Base-by-base conservation (phyloP, 2,113 vertebrate species). In the Macrotis lagotis region DNA sequence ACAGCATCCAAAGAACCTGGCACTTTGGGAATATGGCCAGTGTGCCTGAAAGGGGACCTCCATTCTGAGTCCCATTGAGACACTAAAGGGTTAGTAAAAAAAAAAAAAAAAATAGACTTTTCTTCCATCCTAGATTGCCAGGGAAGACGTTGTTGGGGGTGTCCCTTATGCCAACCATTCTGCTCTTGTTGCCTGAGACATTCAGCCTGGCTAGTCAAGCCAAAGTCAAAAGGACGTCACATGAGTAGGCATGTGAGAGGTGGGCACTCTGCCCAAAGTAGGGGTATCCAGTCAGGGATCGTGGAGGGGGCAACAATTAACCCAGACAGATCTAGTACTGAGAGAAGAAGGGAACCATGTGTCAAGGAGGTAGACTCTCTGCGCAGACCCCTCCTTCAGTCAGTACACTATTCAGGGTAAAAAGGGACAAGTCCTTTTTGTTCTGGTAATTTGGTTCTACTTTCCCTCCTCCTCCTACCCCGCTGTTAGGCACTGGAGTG, bases 401-500 rank as follows among this genome's bases (percentile, higher is more conserved):
- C 49, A n/a, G 48, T 5, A 26, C 93, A 91, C 51, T 31, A 88
- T 28, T 92, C 25, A 0, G 50, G 52, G 47, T 4, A 90, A 66
- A 93, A 91, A 25, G 59, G 66, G 66, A 74, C 66, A 74, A 74
- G 37, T 44, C 66, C 37, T 74, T 74, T 74, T 74, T 74, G 66
- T 74, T 74, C 66, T 44, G 66, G 37, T 74, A 74, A n/a, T 37
- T 74, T 51, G 92, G n/a, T 37, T 51, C 91, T 50, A 22, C 55
- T 95, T 91, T 53, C 51, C 4, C 24, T 90, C 49, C 66, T 25
- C 53, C 51, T 44, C 90, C 89, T 88, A 91, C 48, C 91, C 95
- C 94, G 95, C 92, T 50, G 12, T 93, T 24, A 93, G 93, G 95
- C 96, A 93, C 92, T 93, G 95, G 91, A 96, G 93, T 51, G 48